phyloP scores from a whole-genome alignment of 2,113 vertebrate species.

The Chrysochloris asiatica region DNA sequence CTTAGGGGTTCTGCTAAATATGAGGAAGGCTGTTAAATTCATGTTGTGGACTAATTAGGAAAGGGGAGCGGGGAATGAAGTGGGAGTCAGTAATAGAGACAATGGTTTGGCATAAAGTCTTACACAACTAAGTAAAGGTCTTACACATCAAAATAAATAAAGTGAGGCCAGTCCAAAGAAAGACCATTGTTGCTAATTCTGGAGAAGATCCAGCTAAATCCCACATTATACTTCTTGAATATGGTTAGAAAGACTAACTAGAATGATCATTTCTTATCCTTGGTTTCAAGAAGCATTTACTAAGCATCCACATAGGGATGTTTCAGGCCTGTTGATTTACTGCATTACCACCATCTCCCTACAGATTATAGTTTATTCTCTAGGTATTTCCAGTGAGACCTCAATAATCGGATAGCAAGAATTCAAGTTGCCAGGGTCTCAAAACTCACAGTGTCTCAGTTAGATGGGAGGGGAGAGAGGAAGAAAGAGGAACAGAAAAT shows the following conservation, averaged over 20 bases:
- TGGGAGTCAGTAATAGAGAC: neutral
- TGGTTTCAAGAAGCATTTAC: slow-evolving; percentile 72
- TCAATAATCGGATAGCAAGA: slow-evolving; percentile 55
- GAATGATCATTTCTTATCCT: slow-evolving; percentile 24
- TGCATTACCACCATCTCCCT: slow-evolving; percentile 67
- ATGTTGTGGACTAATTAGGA: neutral
- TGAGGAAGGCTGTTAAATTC: neutral
- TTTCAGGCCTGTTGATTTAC: slow-evolving; percentile 68
- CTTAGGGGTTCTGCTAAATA: neutral
- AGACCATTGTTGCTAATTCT: slow-evolving; percentile 47
- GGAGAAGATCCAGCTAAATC: neutral
- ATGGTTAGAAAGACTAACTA: neutral
- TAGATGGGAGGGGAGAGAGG: slow-evolving; percentile 14
- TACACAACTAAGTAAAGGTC: too few relatives aligned
- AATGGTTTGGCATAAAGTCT: neutral
- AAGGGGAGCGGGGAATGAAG: neutral
- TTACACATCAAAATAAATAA: too few relatives aligned
- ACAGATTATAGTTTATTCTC: slow-evolving; percentile 64
- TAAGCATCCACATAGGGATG: slow-evolving; percentile 64
- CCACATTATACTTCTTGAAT: slow-evolving; percentile 28
- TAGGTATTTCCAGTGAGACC: slow-evolving; percentile 61
- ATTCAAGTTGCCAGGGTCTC: slow-evolving; percentile 52
- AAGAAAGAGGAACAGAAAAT: slow-evolving; percentile 2
- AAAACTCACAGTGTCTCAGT: slow-evolving; percentile 22
- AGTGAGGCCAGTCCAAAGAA: neutral